Evolutionary conservation across 2,888 invertebrate species (phyloP), one percentile per base, ranked within the genome.

Genomic region (Dynastes hyllus): DNA sequence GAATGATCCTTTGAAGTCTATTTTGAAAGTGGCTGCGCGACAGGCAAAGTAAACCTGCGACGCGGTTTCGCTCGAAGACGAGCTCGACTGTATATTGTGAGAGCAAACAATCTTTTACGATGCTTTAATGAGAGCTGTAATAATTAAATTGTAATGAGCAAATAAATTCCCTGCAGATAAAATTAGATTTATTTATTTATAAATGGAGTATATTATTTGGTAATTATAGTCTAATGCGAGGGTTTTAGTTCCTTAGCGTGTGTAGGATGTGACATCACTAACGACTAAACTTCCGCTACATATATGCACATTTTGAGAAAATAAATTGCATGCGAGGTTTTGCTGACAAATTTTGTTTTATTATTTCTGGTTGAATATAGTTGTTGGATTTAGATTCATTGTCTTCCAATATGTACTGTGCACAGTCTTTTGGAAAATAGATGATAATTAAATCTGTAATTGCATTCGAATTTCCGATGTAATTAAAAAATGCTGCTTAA

Each of bases 1-100:
- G 32, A 40, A 22, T 58, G 22, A 73, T 40, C 40, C 73, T 73
- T 73, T 73, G 73, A 73, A 40, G 73, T 73, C 50, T 50, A 69
- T 69, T 69, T 69, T 27, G 61, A 61, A 61, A 53, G 53, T 53
- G 53, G 61, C 27, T 8, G 61, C 22, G 29, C 61, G 53, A 53
- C 61, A 29, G 3, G 1, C 55, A 29, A 61, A 61, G 11, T 29
- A 29, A 61, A 61, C 29, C 32, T 13, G 29, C 53, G 53, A 45
- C 45, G 45, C 45, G 45, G 45, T 8, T 45, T 45, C 9, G 11
- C 1, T 45, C 45, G 45, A 45, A 45, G 45, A 45, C 45, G 45
- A 5, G 45, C 11, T 45, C 45, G 45, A 61, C 4, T 61, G 61
- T 61, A 61, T 61, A 61, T 61, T 61, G 61, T 66, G 40, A 37